Evolutionary conservation across 1,140 invertebrate genomes (phyloP), one percentile per base, ranked within the genome.

Genomic region (Lepidurus couesii): DNA sequence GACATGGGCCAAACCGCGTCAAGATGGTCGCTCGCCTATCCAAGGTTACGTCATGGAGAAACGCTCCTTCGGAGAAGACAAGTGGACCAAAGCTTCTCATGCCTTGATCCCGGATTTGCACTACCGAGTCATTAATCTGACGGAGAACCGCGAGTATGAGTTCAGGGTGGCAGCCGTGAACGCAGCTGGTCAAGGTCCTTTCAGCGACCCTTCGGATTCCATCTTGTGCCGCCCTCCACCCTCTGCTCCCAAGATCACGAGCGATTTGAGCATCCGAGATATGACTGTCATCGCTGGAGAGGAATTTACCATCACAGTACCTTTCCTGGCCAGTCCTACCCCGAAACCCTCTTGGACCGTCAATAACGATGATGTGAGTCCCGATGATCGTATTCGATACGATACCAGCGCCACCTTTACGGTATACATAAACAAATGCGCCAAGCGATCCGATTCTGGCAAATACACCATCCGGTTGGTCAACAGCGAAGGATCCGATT

Each of bases 141-240:
- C 95, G 79, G 95, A 98, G 84, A 96, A 98, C 84, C 93, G 95
- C 77, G 94, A 97, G 83, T 99, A 99, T 83, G 97, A 99, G 84
- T 99, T 99, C 89, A 89, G 97, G 78, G 97, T 98, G 0, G 92
- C 95, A 7, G 97, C 96, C 42, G 87, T 96, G n/a, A 99, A 98
- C 86, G 94, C 95, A 47, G 97, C 96, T 43, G 97, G 96, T 1
- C 93, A 95, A 85, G 96, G 97, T 47, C 91, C 92, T 11, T 98
- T 90, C 88, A 96, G 95, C 82, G 91, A 93, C 78, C 91, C 91
- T 79, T 97, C 95, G 10, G 96, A 97, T 82, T 89, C 93, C 1
- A 97, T 99, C 84, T 90, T 92, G 80, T 96, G 95, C 65, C 89
- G 91, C 81, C 91, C 94, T 65, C 92, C 95, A 81, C 91, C 94